Evolutionary conservation across 2,113 vertebrate genomes (phyloP), one percentile per base, ranked within the genome.

Genomic region (Piprites chloris): DNA sequence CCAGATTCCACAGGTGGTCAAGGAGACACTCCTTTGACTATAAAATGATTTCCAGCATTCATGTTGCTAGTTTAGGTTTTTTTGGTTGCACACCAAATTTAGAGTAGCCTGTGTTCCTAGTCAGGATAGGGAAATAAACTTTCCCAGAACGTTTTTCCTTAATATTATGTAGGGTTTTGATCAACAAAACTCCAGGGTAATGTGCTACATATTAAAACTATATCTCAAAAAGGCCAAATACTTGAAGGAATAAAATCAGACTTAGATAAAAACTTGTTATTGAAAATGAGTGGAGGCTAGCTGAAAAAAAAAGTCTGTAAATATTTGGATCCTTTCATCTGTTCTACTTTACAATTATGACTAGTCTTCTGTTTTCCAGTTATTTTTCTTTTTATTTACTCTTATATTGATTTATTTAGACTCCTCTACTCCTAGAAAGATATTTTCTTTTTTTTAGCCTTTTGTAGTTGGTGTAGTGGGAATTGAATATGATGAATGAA

Each of bases 371-470:
- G 5, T 75, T 85, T 37, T 69, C n/a, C 16, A 23, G 22, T 69
- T 90, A 32, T 80, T 79, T 85, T 92, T 76, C 44, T 72, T 75
- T 78, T 92, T 80, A 80, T 92, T 95, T 92, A 62, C 59, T 52
- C 11, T 52, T 52, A 37, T 32, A 80, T 37, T 47, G 44, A 89
- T 90, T 85, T 63, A 89, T 89, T 93, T 79, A 75, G 41, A 53
- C 37, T 88, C 22, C 46, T 53, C 35, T 76, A 41, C 67, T 69
- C 22, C 53, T 83, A 66, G 41, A 75, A 89, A 77, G 16, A 30
- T 37, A 14, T n/a, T 24, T 35, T 35, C 22, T 1, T 0, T 8
- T 26, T 88, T 89, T 77, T 65, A 85, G 42, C 46, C 12, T 62
- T 80, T 86, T 90, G 17, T 74, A 18, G 72, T 96, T 83, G 55